Conservation (phyloP, 1,140 invertebrate genomes). For the Camponotus floridanus region DNA sequence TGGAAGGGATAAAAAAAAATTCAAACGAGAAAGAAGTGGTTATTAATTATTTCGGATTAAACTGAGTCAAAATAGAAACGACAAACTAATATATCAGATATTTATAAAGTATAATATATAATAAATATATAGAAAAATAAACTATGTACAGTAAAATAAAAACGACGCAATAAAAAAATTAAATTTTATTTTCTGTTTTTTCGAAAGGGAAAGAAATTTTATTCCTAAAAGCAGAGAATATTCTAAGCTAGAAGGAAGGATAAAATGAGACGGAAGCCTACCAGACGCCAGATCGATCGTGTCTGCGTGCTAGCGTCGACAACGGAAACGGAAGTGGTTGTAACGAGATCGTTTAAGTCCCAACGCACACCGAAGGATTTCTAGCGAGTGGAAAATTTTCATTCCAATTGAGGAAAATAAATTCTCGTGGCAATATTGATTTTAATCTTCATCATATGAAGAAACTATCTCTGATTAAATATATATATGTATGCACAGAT, state of each 20-base stretch:
- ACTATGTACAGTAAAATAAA: not conserved
- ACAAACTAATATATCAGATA: not conserved
- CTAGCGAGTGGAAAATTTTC: conserved; percentile 52
- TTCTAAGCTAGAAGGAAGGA: not conserved
- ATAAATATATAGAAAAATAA: not conserved
- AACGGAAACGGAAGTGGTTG: conserved; percentile 62
- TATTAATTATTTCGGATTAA: not conserved
- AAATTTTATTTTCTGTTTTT: not conserved
- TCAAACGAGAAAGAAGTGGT: not conserved
- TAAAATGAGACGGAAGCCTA: conserved; percentile 47
- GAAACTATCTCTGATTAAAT: not conserved
- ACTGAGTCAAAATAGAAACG: not conserved
- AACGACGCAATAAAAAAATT: not conserved
- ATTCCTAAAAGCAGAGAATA: conserved; percentile 19
- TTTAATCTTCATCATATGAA: not conserved
- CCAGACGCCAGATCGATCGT: conserved; percentile 74
- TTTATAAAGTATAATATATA: not conserved
- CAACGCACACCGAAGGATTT: conserved; percentile 24
- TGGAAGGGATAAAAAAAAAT: not conserved
- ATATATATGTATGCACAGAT: not conserved
- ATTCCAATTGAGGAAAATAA: not conserved
- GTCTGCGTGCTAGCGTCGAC: conserved; percentile 64
- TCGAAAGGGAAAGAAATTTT: not conserved
- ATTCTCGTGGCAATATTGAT: not conserved
- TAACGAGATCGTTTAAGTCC: conserved; percentile 51